These are phyloP conservation scores for Halictus rubicundus DNA, from an alignment of 1,140 invertebrate genomes.

Conservation along the genomic window DNA sequence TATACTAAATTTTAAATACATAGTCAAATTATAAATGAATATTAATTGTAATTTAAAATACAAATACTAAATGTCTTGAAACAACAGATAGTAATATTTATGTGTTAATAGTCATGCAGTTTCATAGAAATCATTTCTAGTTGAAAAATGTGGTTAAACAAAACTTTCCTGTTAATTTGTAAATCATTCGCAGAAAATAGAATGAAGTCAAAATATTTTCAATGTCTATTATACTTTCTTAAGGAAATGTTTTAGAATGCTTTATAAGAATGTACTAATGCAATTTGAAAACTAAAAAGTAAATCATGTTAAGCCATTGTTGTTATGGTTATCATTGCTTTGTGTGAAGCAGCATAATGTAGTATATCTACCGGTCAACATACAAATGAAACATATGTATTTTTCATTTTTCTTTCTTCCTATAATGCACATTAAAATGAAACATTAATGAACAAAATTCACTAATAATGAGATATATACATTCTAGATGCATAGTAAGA, in stretches of 20 bases:
- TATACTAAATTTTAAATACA: slow-evolving; percentile 1
- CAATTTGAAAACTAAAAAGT: slow-evolving; percentile 48
- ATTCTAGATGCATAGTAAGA: slow-evolving; percentile 4
- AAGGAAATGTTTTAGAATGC: slow-evolving; percentile 7
- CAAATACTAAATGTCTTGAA: background rate
- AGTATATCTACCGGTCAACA: slow-evolving; percentile 55
- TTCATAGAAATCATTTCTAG: slow-evolving; percentile 31
- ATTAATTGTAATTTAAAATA: slow-evolving; percentile 1
- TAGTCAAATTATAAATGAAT: background rate
- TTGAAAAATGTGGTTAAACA: slow-evolving; percentile 34
- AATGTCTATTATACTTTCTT: slow-evolving; percentile 12
- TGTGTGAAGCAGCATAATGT: slow-evolving; percentile 37
- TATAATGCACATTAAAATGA: background rate
- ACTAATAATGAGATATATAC: background rate
- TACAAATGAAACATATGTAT: background rate
- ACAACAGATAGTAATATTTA: slow-evolving; percentile 13
- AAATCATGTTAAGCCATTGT: slow-evolving; percentile 74
- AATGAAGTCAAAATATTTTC: slow-evolving; percentile 11
- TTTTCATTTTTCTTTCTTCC: background rate
- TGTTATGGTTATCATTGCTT: slow-evolving; percentile 74
- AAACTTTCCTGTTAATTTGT: slow-evolving; percentile 37
- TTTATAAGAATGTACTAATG: slow-evolving; percentile 19
- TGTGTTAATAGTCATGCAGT: slow-evolving; percentile 55
- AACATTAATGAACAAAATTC: background rate
- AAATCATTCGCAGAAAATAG: slow-evolving; percentile 31